phyloP scores from a whole-genome alignment of 1,140 invertebrate species.

The Archegozetes longisetosus region DNA sequence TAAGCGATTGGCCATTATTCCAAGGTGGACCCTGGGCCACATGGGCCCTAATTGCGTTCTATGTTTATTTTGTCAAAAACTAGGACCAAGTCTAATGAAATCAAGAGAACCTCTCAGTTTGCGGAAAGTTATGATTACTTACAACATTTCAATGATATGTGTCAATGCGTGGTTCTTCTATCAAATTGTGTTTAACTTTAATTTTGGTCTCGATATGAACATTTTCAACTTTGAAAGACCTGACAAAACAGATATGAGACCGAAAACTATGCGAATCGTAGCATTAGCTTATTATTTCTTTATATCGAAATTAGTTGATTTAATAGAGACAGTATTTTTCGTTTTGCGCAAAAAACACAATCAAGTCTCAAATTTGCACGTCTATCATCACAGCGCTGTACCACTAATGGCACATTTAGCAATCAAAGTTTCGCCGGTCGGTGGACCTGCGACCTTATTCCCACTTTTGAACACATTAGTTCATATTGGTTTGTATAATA shows the following conservation, averaged over 20 bases:
- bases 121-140: conserved; percentile 12
- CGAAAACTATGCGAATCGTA: background rate
- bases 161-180: conserved; percentile 16
- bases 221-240: conserved; percentile 2
- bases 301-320: conserved; percentile 14
- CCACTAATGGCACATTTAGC: conserved; percentile 21
- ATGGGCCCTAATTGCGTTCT: conserved; percentile 9
- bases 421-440: conserved; percentile 4
- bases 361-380: conserved; percentile 70
- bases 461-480: conserved; percentile 29
- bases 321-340: conserved; percentile 45
- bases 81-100: conserved; percentile 20
- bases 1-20: conserved; percentile 12
- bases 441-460: conserved; percentile 16
- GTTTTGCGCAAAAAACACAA: conserved; percentile 70
- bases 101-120: conserved; percentile 16
- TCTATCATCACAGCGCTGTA: conserved; percentile 60
- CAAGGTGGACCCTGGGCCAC: conserved; percentile 15
- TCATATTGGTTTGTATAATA: conserved; percentile 29
- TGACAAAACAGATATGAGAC: conserved; percentile 15
- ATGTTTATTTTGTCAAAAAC: conserved; percentile 15
- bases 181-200: conserved; percentile 15
- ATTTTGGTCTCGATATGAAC: conserved; percentile 20
- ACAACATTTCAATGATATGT: conserved; percentile 17
- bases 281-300: conserved; percentile 4